Conservation (phyloP, 2,888 invertebrate genomes). For the Spodoptera exigua region DNA sequence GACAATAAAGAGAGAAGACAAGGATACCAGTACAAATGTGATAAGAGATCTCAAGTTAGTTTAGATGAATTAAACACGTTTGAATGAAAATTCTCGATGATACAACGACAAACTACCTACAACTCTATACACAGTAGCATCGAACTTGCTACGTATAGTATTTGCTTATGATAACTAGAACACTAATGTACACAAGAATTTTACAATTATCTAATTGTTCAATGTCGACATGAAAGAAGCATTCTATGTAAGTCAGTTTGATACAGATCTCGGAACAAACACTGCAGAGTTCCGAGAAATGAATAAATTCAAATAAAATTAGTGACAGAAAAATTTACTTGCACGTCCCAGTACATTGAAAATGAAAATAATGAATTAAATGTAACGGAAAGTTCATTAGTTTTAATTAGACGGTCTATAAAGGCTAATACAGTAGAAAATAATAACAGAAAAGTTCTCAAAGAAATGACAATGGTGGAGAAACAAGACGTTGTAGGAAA, state of each 20-base stretch:
- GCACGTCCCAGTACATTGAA: too few species aligned
- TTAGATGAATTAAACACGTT: background rate
- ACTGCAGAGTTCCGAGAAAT: conserved; percentile 1
- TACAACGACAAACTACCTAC: background rate
- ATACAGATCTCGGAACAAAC: conserved; percentile 5
- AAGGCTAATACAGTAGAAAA: too few species aligned
- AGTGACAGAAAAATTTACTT: too few species aligned
- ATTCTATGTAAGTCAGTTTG: conserved; percentile 22
- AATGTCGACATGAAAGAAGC: conserved; percentile 6
- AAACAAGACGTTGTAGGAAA: conserved; percentile 20
- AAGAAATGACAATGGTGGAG: conserved; percentile 24
- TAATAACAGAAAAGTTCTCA: background rate
- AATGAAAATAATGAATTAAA: too few species aligned
- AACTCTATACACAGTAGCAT: conserved; percentile 10
- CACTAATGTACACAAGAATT: conserved; percentile 20
- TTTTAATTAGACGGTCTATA: too few species aligned
- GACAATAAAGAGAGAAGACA: too few species aligned
- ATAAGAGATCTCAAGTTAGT: background rate
- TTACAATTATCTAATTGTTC: conserved; percentile 38
- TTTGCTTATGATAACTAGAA: conserved; percentile 34
- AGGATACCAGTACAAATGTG: too few species aligned
- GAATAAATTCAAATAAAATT: background rate
- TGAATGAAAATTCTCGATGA: background rate
- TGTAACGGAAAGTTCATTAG: too few species aligned
- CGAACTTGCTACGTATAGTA: conserved; percentile 19